Base-by-base conservation (phyloP, 1,140 invertebrate species). In the Dolichoris vasculosae region DNA sequence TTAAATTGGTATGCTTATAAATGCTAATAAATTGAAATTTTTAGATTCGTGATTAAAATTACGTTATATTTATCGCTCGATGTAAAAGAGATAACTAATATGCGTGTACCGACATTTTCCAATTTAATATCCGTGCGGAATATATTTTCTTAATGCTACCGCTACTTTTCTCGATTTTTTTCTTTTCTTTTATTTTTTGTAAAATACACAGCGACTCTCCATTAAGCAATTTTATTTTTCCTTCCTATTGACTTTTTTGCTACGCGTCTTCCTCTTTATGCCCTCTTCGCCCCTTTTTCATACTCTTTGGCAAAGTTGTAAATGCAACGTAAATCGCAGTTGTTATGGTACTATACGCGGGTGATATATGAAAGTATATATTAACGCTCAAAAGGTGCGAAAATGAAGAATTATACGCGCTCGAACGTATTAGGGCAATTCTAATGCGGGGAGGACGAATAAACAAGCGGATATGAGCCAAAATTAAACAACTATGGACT, bases 401-500 rank as follows among this genome's bases (percentile, higher is more conserved):
- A 83, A 83, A 83, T 83, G 38, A 83, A 75, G n/a, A 75, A 83
- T 63, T 83, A 76, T 15, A 75, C 46, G 30, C 76, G 20, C 15
- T n/a, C 63, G 35, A n/a, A 20, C 30, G 51, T 59, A 30, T 38
- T 59, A 23, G 55, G 77, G 30, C 76, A 23, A 78, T 78, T 15
- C 11, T 38, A 35, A 13, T 20, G 40, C 20, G 59, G 8, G 15
- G 7, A 9, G 51, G 76, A 20, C 30, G 23, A 73, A 73, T 73
- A 73, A 73, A 30, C 32, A 35, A 59, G 38, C 51, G 63, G 46
- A 84, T 81, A 85, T 43, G 84, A 82, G 55, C 71, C 43, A n/a
- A 85, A 85, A 85, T 85, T 85, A 85, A 85, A 82, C 69, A 82
- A 67, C 84, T 76, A 30, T 48, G 51, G 69, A 77, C 69, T 63